Base-by-base conservation (phyloP, 1,140 invertebrate species). In the Camponotus pennsylvanicus region DNA sequence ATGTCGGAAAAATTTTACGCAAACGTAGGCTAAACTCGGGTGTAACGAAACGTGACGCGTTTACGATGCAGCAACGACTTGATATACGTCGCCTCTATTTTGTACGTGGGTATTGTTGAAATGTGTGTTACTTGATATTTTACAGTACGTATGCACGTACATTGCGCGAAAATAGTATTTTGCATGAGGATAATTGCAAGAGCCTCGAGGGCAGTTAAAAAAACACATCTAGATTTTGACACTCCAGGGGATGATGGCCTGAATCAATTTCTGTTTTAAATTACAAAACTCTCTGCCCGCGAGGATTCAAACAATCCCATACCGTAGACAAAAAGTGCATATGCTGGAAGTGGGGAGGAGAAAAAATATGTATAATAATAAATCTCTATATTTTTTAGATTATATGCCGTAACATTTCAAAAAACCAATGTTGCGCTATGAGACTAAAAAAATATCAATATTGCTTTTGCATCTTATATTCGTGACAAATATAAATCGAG, bases 91-190 rank as follows among this genome's bases (percentile, higher is more conserved):
- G 45, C 79, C 13, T 61, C 52, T 59, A 80, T 80, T 80, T 69
- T 57, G 66, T 52, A 73, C 55, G 52, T 34, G 67, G 55, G 55
- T 71, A 82, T 73, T 73, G 64, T 67, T 32, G 18, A 45, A 71
- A 73, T 75, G 82, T 78, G 52, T 13, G 67, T 83, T 84, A 83
- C 85, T 86, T 83, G 66, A 82, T 69, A 80, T 86, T 80, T 80
- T 70, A 69, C 66, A 42, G 77, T 70, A 49, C n/a, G 42, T 69
- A 69, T 85, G 64, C 73, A 64, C 45, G 63, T 67, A 85, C 55
- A 49, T 71, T 69, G 78, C 34, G 67, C 73, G 84, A 83, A 86
- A 86, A 86, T 83, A 66, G 78, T 79, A 85, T 85, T 85, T 85
- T 85, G 61, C 63, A 79, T 42, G 73, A 52, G 75, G 40, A 79